A percentile compares a stretch with the other conserved stretches of the same genome.
These are phyloP conservation scores for Rhagoletis pomonella DNA, from an alignment of 1,140 invertebrate genomes.

Conservation along the genomic window DNA sequence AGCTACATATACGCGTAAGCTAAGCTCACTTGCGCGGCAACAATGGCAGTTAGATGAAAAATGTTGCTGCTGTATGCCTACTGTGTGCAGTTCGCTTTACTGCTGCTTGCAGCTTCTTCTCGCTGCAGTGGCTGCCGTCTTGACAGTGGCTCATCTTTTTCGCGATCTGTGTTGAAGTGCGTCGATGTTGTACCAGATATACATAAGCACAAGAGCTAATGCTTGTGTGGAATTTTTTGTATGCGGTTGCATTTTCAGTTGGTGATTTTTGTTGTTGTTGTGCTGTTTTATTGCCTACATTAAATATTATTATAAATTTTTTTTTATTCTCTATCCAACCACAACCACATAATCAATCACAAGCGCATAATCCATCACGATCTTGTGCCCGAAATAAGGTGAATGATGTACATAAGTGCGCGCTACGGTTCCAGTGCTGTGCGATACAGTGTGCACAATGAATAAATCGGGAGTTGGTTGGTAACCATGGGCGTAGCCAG, in stretches of 20 bases:
- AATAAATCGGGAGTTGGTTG: neutral
- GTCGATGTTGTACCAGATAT: slow-evolving; percentile 26
- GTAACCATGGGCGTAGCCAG: too few species aligned
- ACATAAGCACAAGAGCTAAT: neutral
- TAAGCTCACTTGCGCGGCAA: neutral
- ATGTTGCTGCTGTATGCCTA: slow-evolving; percentile 5
- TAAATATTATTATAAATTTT: slow-evolving; percentile 48
- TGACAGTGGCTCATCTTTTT: slow-evolving; percentile 50
- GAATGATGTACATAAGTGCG: neutral
- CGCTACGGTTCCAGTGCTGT: neutral
- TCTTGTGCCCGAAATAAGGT: neutral
- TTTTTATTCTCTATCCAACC: neutral
- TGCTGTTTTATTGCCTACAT: slow-evolving; percentile 22
- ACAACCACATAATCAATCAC: slow-evolving; percentile 39
- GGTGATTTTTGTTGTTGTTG: neutral
- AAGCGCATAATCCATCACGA: slow-evolving; percentile 49
- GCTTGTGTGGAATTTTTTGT: neutral
- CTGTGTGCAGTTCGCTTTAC: neutral
- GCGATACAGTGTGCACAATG: neutral
- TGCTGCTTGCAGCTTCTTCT: neutral
- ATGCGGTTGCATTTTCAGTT: neutral
- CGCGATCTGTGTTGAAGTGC: slow-evolving; percentile 50
- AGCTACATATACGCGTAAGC: neutral
- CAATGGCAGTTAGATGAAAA: slow-evolving; percentile 32
- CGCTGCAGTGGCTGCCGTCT: slow-evolving; percentile 27